phyloP scores from a whole-genome alignment of 2,113 vertebrate genomes.

The Eurypyga helias region DNA sequence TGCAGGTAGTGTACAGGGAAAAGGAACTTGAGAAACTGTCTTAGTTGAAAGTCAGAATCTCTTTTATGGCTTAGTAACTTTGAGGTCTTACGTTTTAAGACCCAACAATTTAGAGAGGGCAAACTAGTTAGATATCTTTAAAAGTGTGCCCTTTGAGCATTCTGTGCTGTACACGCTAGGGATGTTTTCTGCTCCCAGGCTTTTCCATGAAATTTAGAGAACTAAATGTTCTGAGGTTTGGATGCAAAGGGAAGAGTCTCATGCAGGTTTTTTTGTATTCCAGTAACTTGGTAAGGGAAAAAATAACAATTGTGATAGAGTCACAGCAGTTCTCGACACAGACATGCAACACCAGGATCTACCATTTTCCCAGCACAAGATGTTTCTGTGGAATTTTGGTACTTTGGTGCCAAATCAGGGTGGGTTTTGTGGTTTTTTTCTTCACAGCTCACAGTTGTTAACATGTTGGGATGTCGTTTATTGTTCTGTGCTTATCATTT shows the following conservation, averaged over 20 bases:
- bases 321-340: not conserved
- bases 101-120: not conserved
- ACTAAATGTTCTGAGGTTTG: not conserved
- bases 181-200: not conserved
- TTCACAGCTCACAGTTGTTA: not conserved
- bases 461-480: not conserved
- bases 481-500: not conserved
- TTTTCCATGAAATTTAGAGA: not conserved
- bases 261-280: not conserved
- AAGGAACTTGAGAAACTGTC: not conserved
- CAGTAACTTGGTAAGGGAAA: not conserved
- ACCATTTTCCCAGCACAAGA: not conserved
- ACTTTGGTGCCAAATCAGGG: not conserved
- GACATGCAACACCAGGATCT: not conserved
- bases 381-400: not conserved
- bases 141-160: not conserved
- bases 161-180: not conserved
- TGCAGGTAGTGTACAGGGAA: not conserved
- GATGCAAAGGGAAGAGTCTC: not conserved
- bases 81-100: not conserved
- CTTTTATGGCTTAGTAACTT: not conserved
- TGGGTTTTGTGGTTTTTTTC: not conserved
- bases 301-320: not conserved
- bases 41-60: not conserved
- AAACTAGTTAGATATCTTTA: fast-evolving